Evolutionary conservation across 2,113 vertebrate genomes (phyloP).

Genomic region (Nestor notabilis): DNA sequence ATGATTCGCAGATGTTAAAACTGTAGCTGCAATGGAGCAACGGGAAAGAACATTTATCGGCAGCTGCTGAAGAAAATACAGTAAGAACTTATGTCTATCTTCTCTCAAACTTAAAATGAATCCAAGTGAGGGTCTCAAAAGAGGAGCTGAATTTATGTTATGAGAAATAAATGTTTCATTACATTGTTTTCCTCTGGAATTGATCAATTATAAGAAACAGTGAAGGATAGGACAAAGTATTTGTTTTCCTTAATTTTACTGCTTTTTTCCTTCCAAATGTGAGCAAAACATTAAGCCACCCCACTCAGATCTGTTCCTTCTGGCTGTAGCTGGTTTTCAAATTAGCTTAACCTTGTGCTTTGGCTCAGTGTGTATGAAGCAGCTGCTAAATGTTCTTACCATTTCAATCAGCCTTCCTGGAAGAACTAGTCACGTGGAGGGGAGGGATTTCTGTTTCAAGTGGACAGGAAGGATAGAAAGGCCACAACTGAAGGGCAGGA

Average conservation of each 20-base stretch:
- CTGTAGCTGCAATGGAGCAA: neutral
- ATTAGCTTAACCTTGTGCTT: neutral
- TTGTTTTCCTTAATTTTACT: neutral
- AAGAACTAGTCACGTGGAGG: neutral
- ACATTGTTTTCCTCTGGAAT: conserved; percentile 21
- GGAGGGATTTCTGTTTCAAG: neutral
- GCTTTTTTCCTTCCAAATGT: neutral
- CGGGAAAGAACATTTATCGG: neutral
- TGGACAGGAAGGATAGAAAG: neutral
- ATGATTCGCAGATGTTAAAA: conserved; percentile 27
- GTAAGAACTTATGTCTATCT: neutral
- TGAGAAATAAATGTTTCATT: neutral
- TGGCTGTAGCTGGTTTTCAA: neutral
- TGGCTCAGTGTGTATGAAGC: neutral
- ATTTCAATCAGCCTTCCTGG: neutral
- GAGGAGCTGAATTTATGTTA: neutral
- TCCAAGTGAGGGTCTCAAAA: neutral
- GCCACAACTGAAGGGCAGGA: neutral
- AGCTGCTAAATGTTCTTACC: neutral
- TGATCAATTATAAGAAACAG: conserved; percentile 17
- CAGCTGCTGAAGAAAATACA: conserved; percentile 19
- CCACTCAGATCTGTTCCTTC: neutral
- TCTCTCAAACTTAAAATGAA: neutral
- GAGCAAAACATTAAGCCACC: neutral
- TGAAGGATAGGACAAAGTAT: neutral